These are phyloP conservation scores for Drosophila triauraria DNA, from an alignment of 1,140 invertebrate genomes.

Conservation along the genomic window DNA sequence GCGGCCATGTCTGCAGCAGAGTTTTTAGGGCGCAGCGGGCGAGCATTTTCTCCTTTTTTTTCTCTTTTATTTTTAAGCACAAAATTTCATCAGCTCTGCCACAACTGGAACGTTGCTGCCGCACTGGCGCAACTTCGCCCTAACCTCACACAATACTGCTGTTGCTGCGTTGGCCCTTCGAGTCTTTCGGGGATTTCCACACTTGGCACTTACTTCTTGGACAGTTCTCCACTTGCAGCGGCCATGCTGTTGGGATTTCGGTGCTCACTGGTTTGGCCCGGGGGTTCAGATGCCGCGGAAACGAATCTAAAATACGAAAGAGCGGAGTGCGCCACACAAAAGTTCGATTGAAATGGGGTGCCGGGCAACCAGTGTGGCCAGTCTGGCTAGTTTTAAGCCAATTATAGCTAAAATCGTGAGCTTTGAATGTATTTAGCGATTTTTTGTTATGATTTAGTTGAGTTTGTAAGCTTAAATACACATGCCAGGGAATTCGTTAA, in stretches of 20 bases:
- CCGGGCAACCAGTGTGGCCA: constrained; percentile 8
- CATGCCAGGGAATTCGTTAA: too few species aligned
- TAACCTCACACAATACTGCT: constrained; percentile 63
- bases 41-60: constrained; percentile 32
- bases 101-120: constrained; percentile 9
- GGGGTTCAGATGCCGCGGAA: constrained; percentile 13
- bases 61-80: background rate
- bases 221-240: constrained; percentile 77
- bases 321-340: constrained; percentile 39
- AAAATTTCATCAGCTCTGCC: constrained; percentile 11
- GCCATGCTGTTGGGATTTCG: constrained; percentile 56
- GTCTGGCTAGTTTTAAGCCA: background rate
- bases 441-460: background rate
- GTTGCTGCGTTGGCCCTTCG: constrained; percentile 4
- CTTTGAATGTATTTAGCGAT: background rate
- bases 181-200: background rate
- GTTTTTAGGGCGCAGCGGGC: constrained; percentile 31
- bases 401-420: background rate
- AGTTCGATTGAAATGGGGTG: constrained; percentile 22
- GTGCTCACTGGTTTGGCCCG: constrained; percentile 14
- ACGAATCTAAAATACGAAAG: constrained; percentile 37
- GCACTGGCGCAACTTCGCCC: constrained; percentile 47
- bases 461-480: too few species aligned
- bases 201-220: constrained; percentile 77
- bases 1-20: constrained; percentile 6